Evolutionary conservation across 2,797 vertebrate genomes (phyloP).

Genomic region (Megaceryle alcyon): DNA sequence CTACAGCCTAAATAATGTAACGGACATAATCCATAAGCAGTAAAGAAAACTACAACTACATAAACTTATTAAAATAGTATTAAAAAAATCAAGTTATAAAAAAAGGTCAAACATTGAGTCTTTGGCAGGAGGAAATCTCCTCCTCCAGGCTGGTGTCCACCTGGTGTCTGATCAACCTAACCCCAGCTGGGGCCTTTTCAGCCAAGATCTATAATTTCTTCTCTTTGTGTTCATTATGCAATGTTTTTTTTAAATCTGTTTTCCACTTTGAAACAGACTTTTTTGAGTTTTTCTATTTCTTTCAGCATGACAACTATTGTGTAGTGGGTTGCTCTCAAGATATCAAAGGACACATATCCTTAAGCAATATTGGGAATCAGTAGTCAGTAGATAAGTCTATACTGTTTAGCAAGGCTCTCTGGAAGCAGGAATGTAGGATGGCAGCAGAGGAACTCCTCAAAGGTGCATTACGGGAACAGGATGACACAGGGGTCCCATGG

Average conservation of each 20-base stretch:
- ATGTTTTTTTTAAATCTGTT: background rate
- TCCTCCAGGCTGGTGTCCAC: background rate
- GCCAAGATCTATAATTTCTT: background rate
- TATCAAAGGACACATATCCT: background rate
- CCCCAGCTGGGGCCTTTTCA: background rate
- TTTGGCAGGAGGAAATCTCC: background rate
- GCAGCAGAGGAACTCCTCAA: background rate
- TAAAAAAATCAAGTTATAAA: background rate
- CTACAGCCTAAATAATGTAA: background rate
- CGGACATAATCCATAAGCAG: background rate
- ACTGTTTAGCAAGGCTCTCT: background rate
- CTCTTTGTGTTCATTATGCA: background rate
- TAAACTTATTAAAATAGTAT: background rate
- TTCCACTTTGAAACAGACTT: background rate
- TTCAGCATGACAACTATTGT: background rate
- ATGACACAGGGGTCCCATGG: background rate
- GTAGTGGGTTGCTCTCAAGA: background rate
- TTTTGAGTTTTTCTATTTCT: background rate
- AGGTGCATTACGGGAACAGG: background rate
- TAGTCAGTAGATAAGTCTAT: background rate
- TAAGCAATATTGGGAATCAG: background rate
- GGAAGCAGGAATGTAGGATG: background rate
- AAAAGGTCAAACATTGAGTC: background rate
- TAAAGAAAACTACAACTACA: background rate
- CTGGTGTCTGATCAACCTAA: background rate